These are phyloP conservation scores for Pachymerium ferrugineum DNA, from an alignment of 2,888 invertebrate genomes.

Conservation along the genomic window DNA sequence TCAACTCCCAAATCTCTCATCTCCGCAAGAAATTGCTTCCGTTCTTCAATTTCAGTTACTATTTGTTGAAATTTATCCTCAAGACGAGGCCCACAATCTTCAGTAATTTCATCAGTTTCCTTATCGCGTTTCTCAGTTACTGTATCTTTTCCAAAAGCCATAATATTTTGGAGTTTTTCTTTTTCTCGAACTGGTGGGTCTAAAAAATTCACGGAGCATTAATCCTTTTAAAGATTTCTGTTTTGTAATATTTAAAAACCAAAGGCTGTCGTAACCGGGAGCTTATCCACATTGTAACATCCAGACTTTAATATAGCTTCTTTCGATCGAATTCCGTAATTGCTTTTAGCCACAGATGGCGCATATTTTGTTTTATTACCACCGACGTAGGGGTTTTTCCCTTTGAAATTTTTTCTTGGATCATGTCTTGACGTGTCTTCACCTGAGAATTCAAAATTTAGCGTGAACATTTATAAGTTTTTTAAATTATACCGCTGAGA, in stretches of 20 bases:
- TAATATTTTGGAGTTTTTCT: conserved; percentile 4
- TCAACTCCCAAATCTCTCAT: background rate
- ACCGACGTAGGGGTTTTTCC: background rate
- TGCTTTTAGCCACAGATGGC: background rate
- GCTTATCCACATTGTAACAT: background rate
- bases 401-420: background rate
- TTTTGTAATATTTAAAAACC: background rate
- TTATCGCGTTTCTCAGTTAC: background rate
- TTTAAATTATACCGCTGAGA: background rate
- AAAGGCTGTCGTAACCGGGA: background rate
- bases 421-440: background rate
- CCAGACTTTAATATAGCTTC: background rate
- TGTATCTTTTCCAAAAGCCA: background rate
- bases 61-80: background rate
- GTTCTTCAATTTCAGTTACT: background rate
- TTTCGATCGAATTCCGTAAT: background rate
- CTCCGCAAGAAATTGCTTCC: background rate
- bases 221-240: background rate
- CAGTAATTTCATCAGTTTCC: background rate
- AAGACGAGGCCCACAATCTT: no score
- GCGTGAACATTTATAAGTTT: background rate
- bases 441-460: background rate
- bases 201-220: background rate
- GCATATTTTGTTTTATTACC: background rate
- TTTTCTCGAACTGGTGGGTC: background rate